These are phyloP conservation scores for Auanema freiburgensis DNA, from an alignment of 2,888 invertebrate species.

Conservation along the genomic window DNA sequence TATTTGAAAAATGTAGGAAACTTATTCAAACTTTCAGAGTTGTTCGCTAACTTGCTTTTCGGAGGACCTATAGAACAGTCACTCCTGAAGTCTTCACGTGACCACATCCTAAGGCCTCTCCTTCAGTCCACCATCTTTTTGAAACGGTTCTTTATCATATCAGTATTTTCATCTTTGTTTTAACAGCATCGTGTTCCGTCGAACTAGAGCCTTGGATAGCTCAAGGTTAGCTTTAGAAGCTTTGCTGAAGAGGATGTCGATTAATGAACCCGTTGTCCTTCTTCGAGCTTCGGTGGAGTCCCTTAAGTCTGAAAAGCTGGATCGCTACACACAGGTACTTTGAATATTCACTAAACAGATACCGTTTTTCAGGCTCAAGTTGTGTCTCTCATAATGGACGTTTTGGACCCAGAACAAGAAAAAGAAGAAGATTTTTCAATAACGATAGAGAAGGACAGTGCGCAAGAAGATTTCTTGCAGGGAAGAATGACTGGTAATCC, in stretches of 20 bases:
- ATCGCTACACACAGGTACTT: conserved; percentile 16
- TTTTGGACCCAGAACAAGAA: conserved; percentile 89
- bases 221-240: conserved; percentile 32
- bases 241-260: conserved; percentile 27
- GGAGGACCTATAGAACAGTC: conserved; percentile 33
- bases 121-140: conserved; percentile 42
- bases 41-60: conserved; percentile 27
- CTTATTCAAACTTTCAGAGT: conserved; percentile 12
- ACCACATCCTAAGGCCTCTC: conserved; percentile 35
- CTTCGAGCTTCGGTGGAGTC: conserved; percentile 32
- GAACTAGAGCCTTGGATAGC: conserved; percentile 29
- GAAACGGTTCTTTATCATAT: conserved; percentile 17
- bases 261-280: conserved; percentile 27
- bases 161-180: neutral
- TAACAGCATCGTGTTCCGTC: conserved; percentile 9
- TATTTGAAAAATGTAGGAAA: too few species aligned
- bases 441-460: conserved; percentile 93
- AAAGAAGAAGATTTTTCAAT: conserved; percentile 95
- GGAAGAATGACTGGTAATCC: conserved; percentile 88
- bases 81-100: conserved; percentile 37
- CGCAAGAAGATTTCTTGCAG: conserved; percentile 96
- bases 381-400: conserved; percentile 65
- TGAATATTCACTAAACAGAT: neutral
- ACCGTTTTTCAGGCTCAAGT: conserved; percentile 30
- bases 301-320: conserved; percentile 18